Base-by-base conservation (phyloP, 2,888 invertebrate species). In the Agrotis ipsilon region DNA sequence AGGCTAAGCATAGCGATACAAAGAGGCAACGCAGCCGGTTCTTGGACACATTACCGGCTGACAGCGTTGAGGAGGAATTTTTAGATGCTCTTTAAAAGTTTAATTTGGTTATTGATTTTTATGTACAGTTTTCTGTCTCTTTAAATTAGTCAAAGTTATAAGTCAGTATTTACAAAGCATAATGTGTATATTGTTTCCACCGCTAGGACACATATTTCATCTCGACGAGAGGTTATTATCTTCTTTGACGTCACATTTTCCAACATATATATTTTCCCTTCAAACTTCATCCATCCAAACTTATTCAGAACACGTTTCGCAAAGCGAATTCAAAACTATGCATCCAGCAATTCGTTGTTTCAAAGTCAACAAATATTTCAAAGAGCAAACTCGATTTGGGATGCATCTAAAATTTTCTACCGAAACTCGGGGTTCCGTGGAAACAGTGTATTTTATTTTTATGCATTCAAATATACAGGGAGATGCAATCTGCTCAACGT, bases 321-420 rank as follows among this genome's bases (percentile, higher is more conserved):
- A 60, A 67, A 75, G 46, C 52, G 49, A 80, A 80, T 69, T 57
- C 55, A 64, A 80, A 75, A 78, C 69, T 75, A 67, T 61, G 55
- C 49, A 75, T 58, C 18, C 49, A 55, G 21, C 57, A 70, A 80
- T 80, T 75, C 19, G 60, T 64, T 75, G 46, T 65, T 70, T 64
- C 57, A 61, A 61, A 70, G 60, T 68, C 57, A 67, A 80, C 70
- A 61, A 74, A 78, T 78, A 57, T 80, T 75, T 80, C 60, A 66
- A 67, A 67, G 62, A 27, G 46, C 27, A 32, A 80, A 75, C 76
- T 65, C 54, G 54, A 80, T 80, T 80, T 64, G 54, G 63, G 49
- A 54, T 48, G 63, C 54, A 70, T 67, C 55, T 64, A 43, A 57
- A 64, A 67, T 75, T 69, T 57, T 80, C 51, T 64, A 70, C 70